phyloP scores from a whole-genome alignment of 1,140 invertebrate genomes.

The Brachionus koreanus region DNA sequence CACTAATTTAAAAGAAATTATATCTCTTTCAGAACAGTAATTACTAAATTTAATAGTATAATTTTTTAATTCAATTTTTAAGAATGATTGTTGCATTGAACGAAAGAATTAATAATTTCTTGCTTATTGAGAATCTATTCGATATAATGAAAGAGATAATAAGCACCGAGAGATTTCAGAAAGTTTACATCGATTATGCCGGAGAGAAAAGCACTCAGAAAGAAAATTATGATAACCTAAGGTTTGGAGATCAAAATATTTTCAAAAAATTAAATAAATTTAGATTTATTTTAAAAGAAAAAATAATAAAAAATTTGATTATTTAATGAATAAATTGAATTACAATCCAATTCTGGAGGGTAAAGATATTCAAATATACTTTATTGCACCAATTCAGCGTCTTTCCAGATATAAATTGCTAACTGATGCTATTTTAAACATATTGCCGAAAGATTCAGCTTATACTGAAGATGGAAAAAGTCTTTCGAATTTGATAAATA shows the following conservation, averaged over 20 bases:
- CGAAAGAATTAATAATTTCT: neutral
- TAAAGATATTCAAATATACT: slow-evolving; percentile 6
- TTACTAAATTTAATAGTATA: neutral
- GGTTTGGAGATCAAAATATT: neutral
- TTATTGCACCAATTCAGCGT: slow-evolving; percentile 10
- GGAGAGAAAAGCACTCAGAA: neutral
- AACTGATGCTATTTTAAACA: neutral
- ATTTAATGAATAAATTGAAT: neutral
- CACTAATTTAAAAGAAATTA: slow-evolving; percentile 15
- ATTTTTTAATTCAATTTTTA: neutral
- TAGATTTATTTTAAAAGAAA: neutral
- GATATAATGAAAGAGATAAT: neutral
- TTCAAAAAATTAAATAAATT: neutral
- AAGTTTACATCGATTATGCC: neutral
- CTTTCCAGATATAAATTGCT: slow-evolving; percentile 21
- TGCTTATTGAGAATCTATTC: neutral
- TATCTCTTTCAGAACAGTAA: slow-evolving; percentile 2
- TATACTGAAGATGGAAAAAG: neutral
- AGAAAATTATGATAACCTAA: slow-evolving; percentile 17
- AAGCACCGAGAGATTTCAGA: neutral
- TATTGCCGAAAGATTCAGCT: neutral
- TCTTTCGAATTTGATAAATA: neutral
- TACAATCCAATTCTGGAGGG: neutral
- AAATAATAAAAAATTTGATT: slow-evolving; percentile 26
- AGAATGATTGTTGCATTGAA: neutral